Conservation (phyloP, 2,888 invertebrate species). For the Trachelus troglodyta region DNA sequence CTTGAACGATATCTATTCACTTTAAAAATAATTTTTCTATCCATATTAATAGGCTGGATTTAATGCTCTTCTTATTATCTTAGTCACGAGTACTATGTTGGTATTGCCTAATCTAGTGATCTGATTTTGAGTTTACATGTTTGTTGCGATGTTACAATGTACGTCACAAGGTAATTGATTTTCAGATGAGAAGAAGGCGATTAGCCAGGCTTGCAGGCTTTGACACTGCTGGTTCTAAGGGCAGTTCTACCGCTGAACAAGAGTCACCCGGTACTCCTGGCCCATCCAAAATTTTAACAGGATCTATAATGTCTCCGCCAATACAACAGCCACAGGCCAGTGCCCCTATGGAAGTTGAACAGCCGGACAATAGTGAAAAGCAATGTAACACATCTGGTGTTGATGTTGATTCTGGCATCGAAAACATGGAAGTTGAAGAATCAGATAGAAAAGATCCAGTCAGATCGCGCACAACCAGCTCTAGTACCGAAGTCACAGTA, state of each 20-base stretch:
- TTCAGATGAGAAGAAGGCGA: conserved; percentile 80
- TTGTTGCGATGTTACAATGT: no score
- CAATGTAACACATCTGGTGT: conserved; percentile 68
- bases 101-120: no score
- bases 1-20: not conserved
- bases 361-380: conserved; percentile 65
- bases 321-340: conserved; percentile 46
- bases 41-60: not conserved
- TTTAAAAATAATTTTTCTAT: not conserved
- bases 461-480: conserved; percentile 62
- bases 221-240: conserved; percentile 68
- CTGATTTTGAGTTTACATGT: no score
- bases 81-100: no score
- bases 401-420: conserved; percentile 79
- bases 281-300: conserved; percentile 50
- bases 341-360: conserved; percentile 71
- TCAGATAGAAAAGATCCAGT: conserved; percentile 58
- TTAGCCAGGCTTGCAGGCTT: conserved; percentile 78
- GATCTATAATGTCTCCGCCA: conserved; percentile 54
- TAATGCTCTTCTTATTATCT: not conserved
- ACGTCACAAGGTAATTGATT: not conserved
- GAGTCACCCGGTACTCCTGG: conserved; percentile 67
- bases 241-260: conserved; percentile 64
- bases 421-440: conserved; percentile 79
- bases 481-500: conserved; percentile 71